Evolutionary conservation across 1,140 invertebrate species (phyloP), one percentile per base, ranked within the genome.

Genomic region (Apis laboriosa): DNA sequence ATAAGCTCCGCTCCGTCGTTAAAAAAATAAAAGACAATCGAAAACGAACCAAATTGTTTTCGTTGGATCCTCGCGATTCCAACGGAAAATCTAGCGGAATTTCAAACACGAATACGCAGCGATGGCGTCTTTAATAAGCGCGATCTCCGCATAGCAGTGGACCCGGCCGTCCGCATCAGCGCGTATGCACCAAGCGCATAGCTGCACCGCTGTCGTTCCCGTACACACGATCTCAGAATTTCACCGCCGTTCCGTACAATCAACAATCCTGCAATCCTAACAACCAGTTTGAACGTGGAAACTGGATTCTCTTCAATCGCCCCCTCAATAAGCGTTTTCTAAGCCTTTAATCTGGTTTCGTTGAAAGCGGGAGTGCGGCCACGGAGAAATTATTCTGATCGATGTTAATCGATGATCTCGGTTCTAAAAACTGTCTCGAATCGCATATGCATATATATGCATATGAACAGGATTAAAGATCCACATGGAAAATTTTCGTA

Each of bases 61-160:
- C 19, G n/a, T 4, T 15, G 9, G 15, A 75, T 49, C 4, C 8
- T 34, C 53, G 19, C 12, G 21, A 19, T 21, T 28, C 12, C 74
- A 64, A 21, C 51, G 67, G 72, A 61, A 84, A 63, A 43, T 34
- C 60, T 7, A 56, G n/a, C 15, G 71, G 34, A 56, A 71, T n/a
- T 34, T n/a, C 17, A 53, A 67, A 55, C 73, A 19, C 58, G 13
- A 24, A 24, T 64, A 49, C 70, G 21, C 28, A 53, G 55, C 28
- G 70, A 58, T 28, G 64, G 17, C 66, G 66, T 71, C 66, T 55
- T 68, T 79, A 79, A 79, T 79, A 79, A 71, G 28, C 74, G 24
- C 74, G 74, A 77, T 77, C 66, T 82, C 66, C 75, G 56, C 80
- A 82, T 82, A 82, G 64, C 80, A 51, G 66, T n/a, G 76, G 63